phyloP scores from a whole-genome alignment of 2,113 vertebrate genomes.

The Ophiodon elongatus region DNA sequence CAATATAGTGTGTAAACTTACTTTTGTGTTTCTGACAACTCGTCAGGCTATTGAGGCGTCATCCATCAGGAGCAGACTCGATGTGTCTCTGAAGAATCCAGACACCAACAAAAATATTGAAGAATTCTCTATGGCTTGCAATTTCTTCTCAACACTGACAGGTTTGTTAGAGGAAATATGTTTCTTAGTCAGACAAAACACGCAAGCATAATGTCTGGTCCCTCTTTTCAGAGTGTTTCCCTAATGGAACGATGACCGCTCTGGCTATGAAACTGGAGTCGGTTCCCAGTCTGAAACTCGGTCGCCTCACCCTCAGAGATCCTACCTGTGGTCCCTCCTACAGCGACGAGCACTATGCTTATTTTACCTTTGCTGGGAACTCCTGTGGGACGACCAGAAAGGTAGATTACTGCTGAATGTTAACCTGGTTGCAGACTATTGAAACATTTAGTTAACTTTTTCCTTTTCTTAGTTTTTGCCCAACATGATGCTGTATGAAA shows the following conservation, averaged over 20 bases:
- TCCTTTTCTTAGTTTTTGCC: conserved; percentile 70
- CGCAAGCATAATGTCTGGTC: accelerated
- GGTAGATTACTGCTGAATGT: conserved; percentile 35
- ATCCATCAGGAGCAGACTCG: conserved; percentile 62
- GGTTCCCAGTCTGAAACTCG: conserved; percentile 60
- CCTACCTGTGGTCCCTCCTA: conserved; percentile 74
- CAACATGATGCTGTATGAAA: conserved; percentile 79
- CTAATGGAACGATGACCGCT: conserved; percentile 81
- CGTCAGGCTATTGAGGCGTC: conserved; percentile 60
- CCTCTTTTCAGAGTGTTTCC: conserved; percentile 74
- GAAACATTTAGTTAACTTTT: background rate
- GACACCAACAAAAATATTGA: conserved; percentile 37
- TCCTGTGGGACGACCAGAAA: conserved; percentile 82
- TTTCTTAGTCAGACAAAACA: no score
- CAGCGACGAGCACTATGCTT: conserved; percentile 71
- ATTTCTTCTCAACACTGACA: conserved; percentile 54
- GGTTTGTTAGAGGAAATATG: conserved; percentile 38
- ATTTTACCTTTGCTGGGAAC: conserved; percentile 75
- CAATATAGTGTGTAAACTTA: background rate
- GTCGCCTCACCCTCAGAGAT: conserved; percentile 74
- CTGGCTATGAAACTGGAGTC: conserved; percentile 80
- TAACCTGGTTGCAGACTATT: background rate
- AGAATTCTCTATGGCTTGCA: conserved; percentile 72
- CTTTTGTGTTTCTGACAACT: background rate
- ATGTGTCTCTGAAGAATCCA: conserved; percentile 51